Evolutionary conservation across 2,888 invertebrate genomes (phyloP), one percentile per base, ranked within the genome.

Genomic region (Temnothorax rugatulus): DNA sequence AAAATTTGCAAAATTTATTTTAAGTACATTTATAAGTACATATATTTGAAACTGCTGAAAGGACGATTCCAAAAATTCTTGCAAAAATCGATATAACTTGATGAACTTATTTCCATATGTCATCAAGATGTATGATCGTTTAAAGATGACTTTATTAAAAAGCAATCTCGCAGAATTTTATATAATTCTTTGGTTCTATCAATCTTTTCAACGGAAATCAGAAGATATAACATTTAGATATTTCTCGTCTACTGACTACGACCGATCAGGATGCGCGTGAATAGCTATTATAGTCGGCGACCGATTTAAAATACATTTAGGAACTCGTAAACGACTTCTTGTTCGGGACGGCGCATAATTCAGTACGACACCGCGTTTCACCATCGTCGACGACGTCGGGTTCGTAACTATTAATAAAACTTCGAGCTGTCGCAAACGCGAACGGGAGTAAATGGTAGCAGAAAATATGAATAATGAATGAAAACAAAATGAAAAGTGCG

Each of bases 381-480:
- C 47, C 47, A 59, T 15, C 74, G 50, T 44, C 74, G 25, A 63
- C 79, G 25, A 25, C 29, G 15, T 29, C 29, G 34, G 61, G 50
- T 57, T 38, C 41, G 66, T 81, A 59, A 61, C 82, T 77, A 85
- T 88, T 88, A 85, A 87, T 87, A 82, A 88, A 86, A 86, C 81
- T 82, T 71, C 41, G 69, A 41, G 38, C 15, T 34, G 69, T 68
- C 77, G 63, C 50, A 38, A 34, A 41, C n/a, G 44, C 15, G 44
- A 41, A 21, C 63, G 44, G 59, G 8, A 68, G 64, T 64, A 68
- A 76, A 59, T 13, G 47, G n/a, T 50, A 34, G 18, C 34, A 29
- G 57, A 68, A 82, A 81, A 74, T 85, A 88, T 83, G 84, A 89
- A 86, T 86, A 88, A 89, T 79, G 83, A 89, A 87, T 88, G 88